A percentile compares a stretch with the other conserved stretches of the same genome.
These are phyloP conservation scores for Hemicentrotus pulcherrimus DNA, from an alignment of 35 echinoderm and acorn worm species.

Conservation along the genomic window DNA sequence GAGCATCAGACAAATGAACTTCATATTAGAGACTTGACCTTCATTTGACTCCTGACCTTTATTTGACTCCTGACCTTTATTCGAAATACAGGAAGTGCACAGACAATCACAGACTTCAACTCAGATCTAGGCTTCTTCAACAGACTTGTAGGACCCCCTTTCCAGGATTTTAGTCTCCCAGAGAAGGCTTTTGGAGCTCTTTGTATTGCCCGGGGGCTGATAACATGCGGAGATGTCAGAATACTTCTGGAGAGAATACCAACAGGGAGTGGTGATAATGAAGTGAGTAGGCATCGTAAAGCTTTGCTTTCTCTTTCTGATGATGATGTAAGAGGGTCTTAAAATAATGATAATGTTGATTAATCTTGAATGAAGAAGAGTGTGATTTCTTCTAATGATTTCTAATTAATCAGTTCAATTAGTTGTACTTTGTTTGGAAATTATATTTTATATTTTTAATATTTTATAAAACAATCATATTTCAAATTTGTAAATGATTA, in stretches of 20 bases:
- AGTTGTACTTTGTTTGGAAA: too few species aligned
- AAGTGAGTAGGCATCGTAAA: background rate
- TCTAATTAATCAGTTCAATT: too few species aligned
- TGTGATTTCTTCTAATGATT: too few species aligned
- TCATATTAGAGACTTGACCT: too few species aligned
- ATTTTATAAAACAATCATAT: too few species aligned
- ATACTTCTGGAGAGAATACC: slow-evolving; percentile 54
- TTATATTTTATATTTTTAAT: too few species aligned
- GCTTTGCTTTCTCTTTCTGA: background rate
- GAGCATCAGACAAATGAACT: too few species aligned
- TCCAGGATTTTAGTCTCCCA: background rate
- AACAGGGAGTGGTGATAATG: background rate
- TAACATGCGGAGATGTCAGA: slow-evolving; percentile 50
- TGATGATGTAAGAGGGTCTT: background rate
- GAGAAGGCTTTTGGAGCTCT: slow-evolving; percentile 32
- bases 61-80: background rate
- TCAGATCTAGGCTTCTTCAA: background rate
- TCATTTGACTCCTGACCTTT: too few species aligned
- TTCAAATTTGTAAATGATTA: too few species aligned
- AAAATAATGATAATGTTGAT: too few species aligned
- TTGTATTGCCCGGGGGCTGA: slow-evolving; percentile 39
- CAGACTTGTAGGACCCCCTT: background rate
- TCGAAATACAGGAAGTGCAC: background rate
- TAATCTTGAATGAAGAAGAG: too few species aligned
- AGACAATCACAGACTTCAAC: background rate